phyloP scores from a whole-genome alignment of 2,797 vertebrate species.

The Crocidura indochinensis region DNA sequence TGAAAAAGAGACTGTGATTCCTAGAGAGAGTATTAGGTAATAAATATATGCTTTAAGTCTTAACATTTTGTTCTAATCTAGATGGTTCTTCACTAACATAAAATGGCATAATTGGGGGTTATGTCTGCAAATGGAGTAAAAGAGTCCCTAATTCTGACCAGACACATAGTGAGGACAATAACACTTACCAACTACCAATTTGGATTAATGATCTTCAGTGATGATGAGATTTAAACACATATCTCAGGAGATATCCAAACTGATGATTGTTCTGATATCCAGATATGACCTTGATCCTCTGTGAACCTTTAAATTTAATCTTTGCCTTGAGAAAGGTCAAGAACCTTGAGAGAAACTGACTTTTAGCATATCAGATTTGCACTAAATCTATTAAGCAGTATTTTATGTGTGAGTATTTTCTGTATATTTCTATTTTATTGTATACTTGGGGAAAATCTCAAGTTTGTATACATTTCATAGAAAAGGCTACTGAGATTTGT shows the following conservation, averaged over 20 bases:
- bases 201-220: neutral
- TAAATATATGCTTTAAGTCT: neutral
- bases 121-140: neutral
- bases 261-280: neutral
- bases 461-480: neutral
- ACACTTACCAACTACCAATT: neutral
- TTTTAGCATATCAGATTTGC: neutral
- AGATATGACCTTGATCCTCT: neutral
- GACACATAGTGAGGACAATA: neutral
- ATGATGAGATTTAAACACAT: neutral
- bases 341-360: neutral
- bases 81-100: neutral
- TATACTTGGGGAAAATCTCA: neutral
- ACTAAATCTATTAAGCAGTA: slow-evolving; percentile 11
- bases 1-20: neutral
- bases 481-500: slow-evolving; percentile 1
- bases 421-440: neutral
- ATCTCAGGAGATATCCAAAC: neutral
- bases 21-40: neutral
- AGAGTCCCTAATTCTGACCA: neutral
- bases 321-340: slow-evolving; percentile 10
- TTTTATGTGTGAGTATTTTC: too few relatives aligned
- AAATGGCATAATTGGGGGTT: neutral
- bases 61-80: neutral
- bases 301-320: slow-evolving; percentile 6